Conservation (phyloP, 2,888 invertebrate genomes). For the Xylota segnis region DNA sequence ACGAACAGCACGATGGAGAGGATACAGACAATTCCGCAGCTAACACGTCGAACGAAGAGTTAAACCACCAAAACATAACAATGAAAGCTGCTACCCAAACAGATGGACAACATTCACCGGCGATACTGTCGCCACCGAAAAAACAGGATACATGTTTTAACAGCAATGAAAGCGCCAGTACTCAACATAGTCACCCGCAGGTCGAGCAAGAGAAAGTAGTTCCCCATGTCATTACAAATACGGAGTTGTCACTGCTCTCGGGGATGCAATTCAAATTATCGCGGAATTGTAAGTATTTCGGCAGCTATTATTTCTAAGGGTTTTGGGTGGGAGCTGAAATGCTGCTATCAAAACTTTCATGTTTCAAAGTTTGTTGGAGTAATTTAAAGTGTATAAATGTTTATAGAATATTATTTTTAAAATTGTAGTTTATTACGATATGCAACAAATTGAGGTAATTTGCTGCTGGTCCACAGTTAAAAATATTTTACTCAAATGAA, state of each 20-base stretch:
- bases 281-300: slow-evolving; percentile 89
- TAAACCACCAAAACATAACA: slow-evolving; percentile 28
- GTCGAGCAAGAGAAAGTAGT: slow-evolving; percentile 47
- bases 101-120: slow-evolving; percentile 14
- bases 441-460: too few species aligned
- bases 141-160: slow-evolving; percentile 19
- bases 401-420: too few species aligned
- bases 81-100: slow-evolving; percentile 24
- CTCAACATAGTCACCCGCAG: slow-evolving; percentile 78
- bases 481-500: too few species aligned
- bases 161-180: slow-evolving; percentile 34
- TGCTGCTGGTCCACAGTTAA: too few species aligned
- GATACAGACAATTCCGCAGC: slow-evolving; percentile 68
- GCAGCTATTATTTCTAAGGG: background rate
- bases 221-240: slow-evolving; percentile 29
- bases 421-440: too few species aligned
- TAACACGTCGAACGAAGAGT: slow-evolving; percentile 46
- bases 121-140: slow-evolving; percentile 31
- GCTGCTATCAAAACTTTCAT: background rate
- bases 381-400: too few species aligned
- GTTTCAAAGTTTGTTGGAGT: background rate
- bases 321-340: background rate
- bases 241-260: slow-evolving; percentile 78
- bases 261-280: slow-evolving; percentile 91
- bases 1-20: slow-evolving; percentile 77